Evolutionary conservation across 2,797 vertebrate species (phyloP).

Genomic region (Brachyrhaphis roseni): DNA sequence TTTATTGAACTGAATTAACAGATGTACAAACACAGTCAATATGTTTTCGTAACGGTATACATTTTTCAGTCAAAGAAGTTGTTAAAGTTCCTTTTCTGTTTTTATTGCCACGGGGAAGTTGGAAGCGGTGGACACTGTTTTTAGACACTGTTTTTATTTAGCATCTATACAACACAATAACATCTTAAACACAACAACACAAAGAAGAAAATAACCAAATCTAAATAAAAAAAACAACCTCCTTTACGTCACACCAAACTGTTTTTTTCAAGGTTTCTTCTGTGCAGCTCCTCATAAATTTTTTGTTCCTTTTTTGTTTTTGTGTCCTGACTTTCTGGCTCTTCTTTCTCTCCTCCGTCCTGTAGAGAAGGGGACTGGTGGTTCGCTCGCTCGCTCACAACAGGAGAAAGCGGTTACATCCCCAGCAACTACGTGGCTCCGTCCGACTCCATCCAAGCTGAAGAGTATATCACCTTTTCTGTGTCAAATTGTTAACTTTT

Average conservation of each 20-base stretch:
- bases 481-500: too few relatives aligned
- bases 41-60: background rate
- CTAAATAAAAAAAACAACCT: background rate
- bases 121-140: background rate
- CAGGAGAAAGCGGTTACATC: constrained; percentile 95
- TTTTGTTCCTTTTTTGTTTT: background rate
- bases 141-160: background rate
- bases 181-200: background rate
- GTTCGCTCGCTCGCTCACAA: constrained; percentile 94
- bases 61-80: background rate
- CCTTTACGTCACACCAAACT: background rate
- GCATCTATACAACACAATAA: background rate
- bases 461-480: constrained; percentile 85
- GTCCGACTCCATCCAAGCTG: constrained; percentile 98
- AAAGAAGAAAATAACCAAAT: background rate
- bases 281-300: background rate
- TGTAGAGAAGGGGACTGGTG: constrained; percentile 99
- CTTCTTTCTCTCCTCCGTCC: constrained; percentile 83
- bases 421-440: constrained; percentile 99
- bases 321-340: constrained; percentile 35
- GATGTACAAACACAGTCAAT: background rate
- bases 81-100: background rate
- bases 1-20: background rate
- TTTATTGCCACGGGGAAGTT: background rate
- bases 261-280: background rate